Conservation (phyloP, 2,113 vertebrate genomes). For the Heliornis fulica region DNA sequence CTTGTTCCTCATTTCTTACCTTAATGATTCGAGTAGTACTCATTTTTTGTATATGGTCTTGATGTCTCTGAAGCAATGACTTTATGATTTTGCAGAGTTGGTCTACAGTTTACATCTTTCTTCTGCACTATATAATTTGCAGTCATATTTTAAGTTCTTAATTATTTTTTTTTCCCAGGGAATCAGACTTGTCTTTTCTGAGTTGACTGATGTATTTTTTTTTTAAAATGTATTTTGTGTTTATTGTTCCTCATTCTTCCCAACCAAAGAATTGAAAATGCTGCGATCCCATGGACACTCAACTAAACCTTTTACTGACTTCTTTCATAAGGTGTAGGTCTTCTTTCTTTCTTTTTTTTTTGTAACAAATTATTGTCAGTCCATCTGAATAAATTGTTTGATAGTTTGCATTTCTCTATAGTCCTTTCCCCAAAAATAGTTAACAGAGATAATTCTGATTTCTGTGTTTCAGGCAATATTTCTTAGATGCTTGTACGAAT, state of each 20-base stretch:
- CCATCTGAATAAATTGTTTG: neutral
- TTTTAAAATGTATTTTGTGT: neutral
- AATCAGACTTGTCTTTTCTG: neutral
- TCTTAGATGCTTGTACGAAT: neutral
- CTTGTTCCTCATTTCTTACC: neutral
- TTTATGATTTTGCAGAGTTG: neutral
- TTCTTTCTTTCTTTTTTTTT: neutral
- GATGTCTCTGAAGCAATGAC: neutral
- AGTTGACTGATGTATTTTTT: neutral
- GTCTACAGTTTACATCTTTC: neutral
- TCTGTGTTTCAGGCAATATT: neutral
- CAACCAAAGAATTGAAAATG: neutral
- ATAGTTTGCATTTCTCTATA: neutral
- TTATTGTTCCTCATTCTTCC: neutral
- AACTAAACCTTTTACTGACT: neutral
- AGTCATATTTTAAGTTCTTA: neutral
- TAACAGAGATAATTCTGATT: neutral
- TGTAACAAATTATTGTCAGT: neutral
- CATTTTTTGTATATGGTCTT: neutral
- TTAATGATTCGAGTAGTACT: neutral
- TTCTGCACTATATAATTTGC: neutral
- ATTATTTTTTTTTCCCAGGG: neutral
- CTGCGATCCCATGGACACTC: neutral
- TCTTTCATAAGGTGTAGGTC: neutral
- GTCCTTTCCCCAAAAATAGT: accelerated